These are phyloP conservation scores for Schrankia costaestrigalis DNA, from an alignment of 2,888 invertebrate genomes.

Conservation along the genomic window DNA sequence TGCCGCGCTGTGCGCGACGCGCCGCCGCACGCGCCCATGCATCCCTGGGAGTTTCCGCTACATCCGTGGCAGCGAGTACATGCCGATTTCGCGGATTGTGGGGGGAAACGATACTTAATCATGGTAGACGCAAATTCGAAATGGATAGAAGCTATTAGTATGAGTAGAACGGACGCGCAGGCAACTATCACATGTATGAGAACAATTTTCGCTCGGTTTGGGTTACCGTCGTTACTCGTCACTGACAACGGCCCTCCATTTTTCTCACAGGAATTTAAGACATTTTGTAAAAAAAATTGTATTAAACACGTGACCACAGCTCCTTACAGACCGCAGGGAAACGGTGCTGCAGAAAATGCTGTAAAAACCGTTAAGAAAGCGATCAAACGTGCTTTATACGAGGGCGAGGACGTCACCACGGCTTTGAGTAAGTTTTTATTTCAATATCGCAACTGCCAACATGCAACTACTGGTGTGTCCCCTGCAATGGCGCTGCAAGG, in stretches of 20 bases:
- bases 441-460: slow-evolving; percentile 9
- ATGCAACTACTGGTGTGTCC: slow-evolving; percentile 6
- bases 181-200: neutral
- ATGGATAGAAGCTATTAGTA: neutral
- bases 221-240: slow-evolving; percentile 3
- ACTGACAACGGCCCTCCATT: slow-evolving; percentile 8
- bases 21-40: neutral
- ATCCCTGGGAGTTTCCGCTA: neutral
- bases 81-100: neutral
- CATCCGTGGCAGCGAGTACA: neutral
- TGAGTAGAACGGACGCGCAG: neutral
- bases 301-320: slow-evolving; percentile 12
- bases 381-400: neutral
- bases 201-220: neutral
- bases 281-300: slow-evolving; percentile 12
- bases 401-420: neutral
- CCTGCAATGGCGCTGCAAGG: slow-evolving; percentile 4
- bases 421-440: slow-evolving; percentile 1
- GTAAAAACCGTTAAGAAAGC: slow-evolving; percentile 15
- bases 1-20: neutral
- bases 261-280: slow-evolving; percentile 16
- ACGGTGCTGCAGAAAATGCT: slow-evolving; percentile 21
- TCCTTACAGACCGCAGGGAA: slow-evolving; percentile 18
- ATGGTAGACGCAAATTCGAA: slow-evolving; percentile 1
- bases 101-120: neutral